These are phyloP conservation scores for Matsumurasca onukii DNA, from an alignment of 1,140 invertebrate species.

Conservation along the genomic window DNA sequence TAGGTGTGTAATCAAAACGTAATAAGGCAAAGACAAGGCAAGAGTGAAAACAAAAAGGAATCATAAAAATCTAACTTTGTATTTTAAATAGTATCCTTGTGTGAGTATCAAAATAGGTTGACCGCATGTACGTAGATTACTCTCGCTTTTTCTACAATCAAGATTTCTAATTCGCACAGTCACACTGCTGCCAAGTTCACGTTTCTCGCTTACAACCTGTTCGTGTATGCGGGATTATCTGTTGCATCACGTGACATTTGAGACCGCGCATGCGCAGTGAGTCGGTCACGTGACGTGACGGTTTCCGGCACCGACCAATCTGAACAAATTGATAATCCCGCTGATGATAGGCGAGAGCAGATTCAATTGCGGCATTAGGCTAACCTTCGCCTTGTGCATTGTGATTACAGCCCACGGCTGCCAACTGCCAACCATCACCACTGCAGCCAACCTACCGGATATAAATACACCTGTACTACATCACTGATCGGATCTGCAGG, in stretches of 20 bases:
- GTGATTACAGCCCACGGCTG: slow-evolving; percentile 15
- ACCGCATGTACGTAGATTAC: too few species aligned
- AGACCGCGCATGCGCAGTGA: not conserved
- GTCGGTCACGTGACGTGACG: slow-evolving; percentile 10
- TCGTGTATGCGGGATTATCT: too few species aligned
- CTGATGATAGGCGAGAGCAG: slow-evolving; percentile 8
- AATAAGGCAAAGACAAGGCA: too few species aligned
- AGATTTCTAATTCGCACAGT: too few species aligned
- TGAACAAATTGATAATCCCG: slow-evolving; percentile 19
- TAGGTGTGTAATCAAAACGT: too few species aligned
- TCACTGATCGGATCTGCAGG: not conserved
- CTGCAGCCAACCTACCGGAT: slow-evolving; percentile 9
- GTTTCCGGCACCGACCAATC: not conserved
- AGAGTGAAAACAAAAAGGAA: too few species aligned
- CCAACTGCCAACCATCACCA: not conserved
- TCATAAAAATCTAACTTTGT: too few species aligned
- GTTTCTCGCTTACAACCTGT: too few species aligned
- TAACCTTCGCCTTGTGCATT: slow-evolving; percentile 6
- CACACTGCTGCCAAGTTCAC: too few species aligned
- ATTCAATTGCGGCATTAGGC: slow-evolving; percentile 22
- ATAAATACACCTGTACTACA: slow-evolving; percentile 12
- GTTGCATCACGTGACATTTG: slow-evolving; percentile 19
- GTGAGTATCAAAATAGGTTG: too few species aligned
- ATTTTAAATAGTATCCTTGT: too few species aligned
- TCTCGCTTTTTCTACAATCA: too few species aligned